Conservation (phyloP, 2,888 invertebrate genomes). For the Lamproptera curius region DNA sequence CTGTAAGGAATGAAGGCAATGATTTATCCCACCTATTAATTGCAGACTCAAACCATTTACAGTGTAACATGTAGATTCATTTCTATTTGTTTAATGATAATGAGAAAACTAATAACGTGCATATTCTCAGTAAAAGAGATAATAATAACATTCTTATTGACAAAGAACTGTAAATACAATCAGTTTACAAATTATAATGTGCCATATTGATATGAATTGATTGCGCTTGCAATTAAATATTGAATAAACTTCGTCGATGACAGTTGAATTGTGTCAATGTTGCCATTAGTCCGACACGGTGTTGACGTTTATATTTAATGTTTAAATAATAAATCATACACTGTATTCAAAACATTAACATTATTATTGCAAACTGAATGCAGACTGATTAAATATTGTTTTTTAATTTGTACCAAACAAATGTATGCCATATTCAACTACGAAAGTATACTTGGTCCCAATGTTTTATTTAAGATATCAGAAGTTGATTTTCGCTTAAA, state of each 20-base stretch:
- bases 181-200: background rate
- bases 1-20: background rate
- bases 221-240: constrained; percentile 4
- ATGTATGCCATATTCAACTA: too few relatives aligned
- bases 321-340: background rate
- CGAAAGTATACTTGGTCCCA: too few relatives aligned
- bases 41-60: background rate
- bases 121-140: background rate
- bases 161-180: background rate
- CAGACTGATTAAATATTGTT: too few relatives aligned
- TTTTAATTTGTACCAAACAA: too few relatives aligned
- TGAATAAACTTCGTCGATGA: constrained; percentile 11
- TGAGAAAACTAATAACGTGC: background rate
- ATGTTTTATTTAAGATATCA: too few relatives aligned
- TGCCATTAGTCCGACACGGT: constrained; percentile 1
- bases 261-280: constrained; percentile 1
- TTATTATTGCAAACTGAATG: too few relatives aligned
- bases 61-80: background rate
- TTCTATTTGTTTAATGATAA: background rate
- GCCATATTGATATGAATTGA: background rate
- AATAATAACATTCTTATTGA: background rate
- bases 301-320: background rate
- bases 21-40: background rate
- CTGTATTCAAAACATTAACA: background rate
- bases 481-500: too few relatives aligned